A percentile compares a stretch with the other conserved stretches of the same genome.
phyloP scores from a whole-genome alignment of 2,888 invertebrate species.

The Creontiades dilutus region DNA sequence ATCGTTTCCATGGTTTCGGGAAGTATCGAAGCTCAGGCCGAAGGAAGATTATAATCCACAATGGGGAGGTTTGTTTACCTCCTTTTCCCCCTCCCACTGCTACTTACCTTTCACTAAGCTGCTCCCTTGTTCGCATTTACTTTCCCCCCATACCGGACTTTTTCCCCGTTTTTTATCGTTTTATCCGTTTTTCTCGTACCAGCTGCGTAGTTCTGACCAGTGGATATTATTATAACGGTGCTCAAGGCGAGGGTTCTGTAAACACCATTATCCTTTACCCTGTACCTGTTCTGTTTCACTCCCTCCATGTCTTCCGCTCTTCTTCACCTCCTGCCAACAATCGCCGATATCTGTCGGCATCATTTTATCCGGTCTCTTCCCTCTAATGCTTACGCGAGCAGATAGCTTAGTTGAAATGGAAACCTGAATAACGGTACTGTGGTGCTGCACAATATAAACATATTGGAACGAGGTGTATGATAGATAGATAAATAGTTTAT shows the following conservation, averaged over 20 bases:
- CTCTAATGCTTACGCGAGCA: too few relatives aligned
- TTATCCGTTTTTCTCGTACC: not conserved
- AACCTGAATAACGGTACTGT: too few relatives aligned
- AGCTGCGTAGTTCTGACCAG: slow-evolving; percentile 17
- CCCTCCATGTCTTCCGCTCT: too few relatives aligned
- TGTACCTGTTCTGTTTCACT: not conserved
- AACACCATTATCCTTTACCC: slow-evolving; percentile 49
- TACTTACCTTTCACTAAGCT: slow-evolving; percentile 32
- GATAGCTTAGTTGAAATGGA: too few relatives aligned
- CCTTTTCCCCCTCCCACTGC: not conserved
- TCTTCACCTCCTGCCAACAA: too few relatives aligned
- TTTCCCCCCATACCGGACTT: not conserved
- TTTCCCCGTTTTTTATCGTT: not conserved
- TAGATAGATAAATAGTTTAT: too few relatives aligned
- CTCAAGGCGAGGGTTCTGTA: slow-evolving; percentile 33
- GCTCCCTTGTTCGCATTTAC: not conserved
- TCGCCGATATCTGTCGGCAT: too few relatives aligned
- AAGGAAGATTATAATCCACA: slow-evolving; percentile 19
- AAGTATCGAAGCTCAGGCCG: too few relatives aligned
- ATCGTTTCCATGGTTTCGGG: too few relatives aligned
- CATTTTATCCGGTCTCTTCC: too few relatives aligned
- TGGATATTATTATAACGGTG: slow-evolving; percentile 57
- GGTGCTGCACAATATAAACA: too few relatives aligned
- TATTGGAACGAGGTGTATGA: too few relatives aligned
- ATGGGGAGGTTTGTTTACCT: slow-evolving; percentile 38